Evolutionary conservation across 2,797 vertebrate genomes (phyloP).

Genomic region (Sebastes nivosus): DNA sequence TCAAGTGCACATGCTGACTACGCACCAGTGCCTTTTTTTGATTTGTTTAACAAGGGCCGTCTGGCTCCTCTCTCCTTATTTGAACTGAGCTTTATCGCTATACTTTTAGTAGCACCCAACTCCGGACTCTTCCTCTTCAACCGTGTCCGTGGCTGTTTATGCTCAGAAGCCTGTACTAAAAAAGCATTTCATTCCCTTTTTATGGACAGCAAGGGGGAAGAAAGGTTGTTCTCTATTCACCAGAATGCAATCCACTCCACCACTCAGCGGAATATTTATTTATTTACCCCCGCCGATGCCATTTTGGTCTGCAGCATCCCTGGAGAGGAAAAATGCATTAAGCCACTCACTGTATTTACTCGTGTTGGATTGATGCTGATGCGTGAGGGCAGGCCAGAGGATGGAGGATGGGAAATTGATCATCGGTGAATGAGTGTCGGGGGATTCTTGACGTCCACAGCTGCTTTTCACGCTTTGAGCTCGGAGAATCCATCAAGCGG

Average conservation of each 20-base stretch:
- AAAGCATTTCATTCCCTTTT: conserved; percentile 33
- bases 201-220: conserved; percentile 24
- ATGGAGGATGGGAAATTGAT: conserved; percentile 81
- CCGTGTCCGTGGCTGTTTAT: conserved; percentile 13
- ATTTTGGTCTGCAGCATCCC: conserved; percentile 65
- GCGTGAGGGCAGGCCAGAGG: conserved; percentile 65
- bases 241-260: conserved; percentile 47
- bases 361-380: conserved; percentile 77
- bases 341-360: conserved; percentile 81
- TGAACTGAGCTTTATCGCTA: conserved; percentile 26
- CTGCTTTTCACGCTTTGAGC: conserved; percentile 75
- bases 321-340: conserved; percentile 76
- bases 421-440: conserved; percentile 75
- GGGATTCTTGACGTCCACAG: conserved; percentile 76
- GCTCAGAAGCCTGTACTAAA: conserved; percentile 11
- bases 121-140: conserved; percentile 8
- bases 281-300: conserved; percentile 53
- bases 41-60: conserved; percentile 44
- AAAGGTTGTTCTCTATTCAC: conserved; percentile 43
- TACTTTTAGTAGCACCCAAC: conserved; percentile 20
- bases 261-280: conserved; percentile 62
- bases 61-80: conserved; percentile 15
- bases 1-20: conserved; percentile 56
- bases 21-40: conserved; percentile 58
- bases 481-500: conserved; percentile 66